Base-by-base conservation (phyloP, 1,140 invertebrate genomes). In the Tigriopus japonicus region DNA sequence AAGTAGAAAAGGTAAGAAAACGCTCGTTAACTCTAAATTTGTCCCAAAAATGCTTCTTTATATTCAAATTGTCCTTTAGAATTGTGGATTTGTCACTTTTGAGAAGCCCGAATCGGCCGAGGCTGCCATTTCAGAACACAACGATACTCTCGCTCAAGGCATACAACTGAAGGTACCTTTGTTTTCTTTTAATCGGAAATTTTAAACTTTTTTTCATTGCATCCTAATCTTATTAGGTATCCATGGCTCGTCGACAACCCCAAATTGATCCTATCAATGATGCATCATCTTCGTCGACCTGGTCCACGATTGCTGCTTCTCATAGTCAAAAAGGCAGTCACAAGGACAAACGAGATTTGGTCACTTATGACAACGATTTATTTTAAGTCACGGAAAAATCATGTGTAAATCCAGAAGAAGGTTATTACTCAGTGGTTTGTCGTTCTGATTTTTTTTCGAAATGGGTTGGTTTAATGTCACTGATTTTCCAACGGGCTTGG, bases 61-160 rank as follows among this genome's bases (percentile, higher is more conserved):
- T n/a, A n/a, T 55, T 58, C 23, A 13, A 52, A 64, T 68, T 67
- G 69, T 67, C 65, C 69, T 75, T 76, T 67, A 68, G 69, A 84
- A 81, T 71, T 86, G 87, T 69, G 89, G 86, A 10, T 94, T 92
- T 75, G 79, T 96, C 7, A 90, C 89, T 5, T 96, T 94, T 76
- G 88, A 92, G 63, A 89, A 86, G 67, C 75, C 84, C 15, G 88
- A 92, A 63, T 79, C 82, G 41, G 86, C 89, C 13, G 83, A 88
- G 53, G 79, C 82, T 66, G 89, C 90, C 0, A 91, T 93, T 63
- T 77, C 80, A 59, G 85, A 80, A 74, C 81, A 92, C 74, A 85
- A 92, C 74, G 83, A 84, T 21, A 83, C 78, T 66, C 83, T 80
- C 75, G 81, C 84, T 15, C 82, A 77, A 65, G 86, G 85, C 52